Evolutionary conservation across 2,797 vertebrate genomes (phyloP).

Genomic region (Danio jaintianensis): DNA sequence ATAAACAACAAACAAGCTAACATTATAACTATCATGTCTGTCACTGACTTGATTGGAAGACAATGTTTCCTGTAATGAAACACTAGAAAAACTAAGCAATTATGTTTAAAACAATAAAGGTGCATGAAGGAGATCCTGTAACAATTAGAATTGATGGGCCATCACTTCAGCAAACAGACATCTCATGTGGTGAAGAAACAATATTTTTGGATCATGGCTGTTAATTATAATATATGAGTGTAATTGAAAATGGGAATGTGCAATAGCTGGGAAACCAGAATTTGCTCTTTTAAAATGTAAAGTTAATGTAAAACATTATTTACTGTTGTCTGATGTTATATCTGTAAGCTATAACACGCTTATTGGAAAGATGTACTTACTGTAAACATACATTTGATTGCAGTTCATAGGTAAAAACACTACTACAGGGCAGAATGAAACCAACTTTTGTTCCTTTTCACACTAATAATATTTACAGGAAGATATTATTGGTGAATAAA

Average conservation of each 20-base stretch:
- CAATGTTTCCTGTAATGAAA: conserved; percentile 28
- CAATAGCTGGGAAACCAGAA: too few species aligned
- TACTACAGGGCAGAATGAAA: too few species aligned
- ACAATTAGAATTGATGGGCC: neutral
- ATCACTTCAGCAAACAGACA: neutral
- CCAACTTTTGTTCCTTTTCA: too few species aligned
- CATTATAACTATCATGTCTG: conserved; percentile 14
- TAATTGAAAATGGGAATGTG: neutral
- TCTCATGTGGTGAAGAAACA: conserved; percentile 1
- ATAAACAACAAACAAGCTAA: conserved; percentile 39
- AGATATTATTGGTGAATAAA: too few species aligned
- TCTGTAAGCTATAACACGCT: too few species aligned
- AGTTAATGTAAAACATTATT: neutral
- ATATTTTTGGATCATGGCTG: conserved; percentile 33
- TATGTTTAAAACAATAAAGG: conserved; percentile 35
- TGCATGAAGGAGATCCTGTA: neutral
- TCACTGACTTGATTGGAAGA: conserved; percentile 41
- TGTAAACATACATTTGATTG: too few species aligned
- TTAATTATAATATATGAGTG: conserved; percentile 25
- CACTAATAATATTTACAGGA: too few species aligned
- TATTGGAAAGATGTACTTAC: too few species aligned
- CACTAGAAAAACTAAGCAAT: conserved; percentile 18
- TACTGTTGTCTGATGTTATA: too few species aligned
- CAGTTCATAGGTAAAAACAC: too few species aligned
- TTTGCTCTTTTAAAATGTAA: neutral